Evolutionary conservation across 1,140 invertebrate species (phyloP).

Genomic region (Heliconius eleuchia): DNA sequence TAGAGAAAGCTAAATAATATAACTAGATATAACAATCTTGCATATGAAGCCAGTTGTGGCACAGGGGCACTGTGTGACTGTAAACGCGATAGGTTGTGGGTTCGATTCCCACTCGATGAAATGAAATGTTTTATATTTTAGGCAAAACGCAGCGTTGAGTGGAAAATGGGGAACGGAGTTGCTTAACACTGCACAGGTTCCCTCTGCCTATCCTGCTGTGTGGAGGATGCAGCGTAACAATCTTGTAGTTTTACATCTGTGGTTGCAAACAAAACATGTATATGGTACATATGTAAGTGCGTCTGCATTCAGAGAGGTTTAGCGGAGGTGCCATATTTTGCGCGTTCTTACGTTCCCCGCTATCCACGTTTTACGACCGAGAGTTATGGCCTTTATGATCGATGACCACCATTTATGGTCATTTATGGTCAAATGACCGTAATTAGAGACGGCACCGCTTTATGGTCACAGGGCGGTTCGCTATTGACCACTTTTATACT

Average conservation of each 20-base stretch:
- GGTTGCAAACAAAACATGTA: neutral
- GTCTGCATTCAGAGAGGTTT: constrained; percentile 8
- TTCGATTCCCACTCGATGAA: too few species aligned
- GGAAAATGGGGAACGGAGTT: too few species aligned
- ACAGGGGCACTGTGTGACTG: too few species aligned
- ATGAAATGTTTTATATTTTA: too few species aligned
- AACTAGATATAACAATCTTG: too few species aligned
- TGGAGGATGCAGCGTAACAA: neutral
- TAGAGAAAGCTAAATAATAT: too few species aligned
- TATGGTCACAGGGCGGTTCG: constrained; percentile 57
- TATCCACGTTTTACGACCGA: constrained; percentile 55
- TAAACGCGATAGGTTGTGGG: too few species aligned
- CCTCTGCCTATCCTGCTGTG: too few species aligned
- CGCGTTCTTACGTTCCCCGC: constrained; percentile 46
- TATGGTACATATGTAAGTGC: neutral
- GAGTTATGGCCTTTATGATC: constrained; percentile 73
- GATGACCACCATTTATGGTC: constrained; percentile 70
- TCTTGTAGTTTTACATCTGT: neutral
- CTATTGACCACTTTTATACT: constrained; percentile 66
- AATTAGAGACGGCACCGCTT: constrained; percentile 67
- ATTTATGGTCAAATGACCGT: constrained; percentile 71
- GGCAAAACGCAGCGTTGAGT: too few species aligned
- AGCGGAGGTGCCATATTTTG: constrained; percentile 52
- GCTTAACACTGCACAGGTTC: too few species aligned
- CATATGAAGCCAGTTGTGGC: too few species aligned